phyloP scores from a whole-genome alignment of 2,113 vertebrate genomes.

The Rhipidura dahli region DNA sequence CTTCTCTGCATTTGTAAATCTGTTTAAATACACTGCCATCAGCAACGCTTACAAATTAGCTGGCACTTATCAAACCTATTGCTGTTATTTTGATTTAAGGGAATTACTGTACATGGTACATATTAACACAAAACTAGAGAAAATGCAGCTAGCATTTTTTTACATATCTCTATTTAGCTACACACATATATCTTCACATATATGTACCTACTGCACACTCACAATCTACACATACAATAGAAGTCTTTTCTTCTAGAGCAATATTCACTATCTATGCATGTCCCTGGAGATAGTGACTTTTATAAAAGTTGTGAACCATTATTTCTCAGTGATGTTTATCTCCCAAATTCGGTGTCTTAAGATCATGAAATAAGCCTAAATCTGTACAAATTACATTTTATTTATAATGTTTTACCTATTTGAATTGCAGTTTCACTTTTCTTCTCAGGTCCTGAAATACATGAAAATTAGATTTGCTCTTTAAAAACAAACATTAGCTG shows the following conservation, averaged over 20 bases:
- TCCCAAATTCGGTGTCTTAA: neutral
- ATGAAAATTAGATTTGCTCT: neutral
- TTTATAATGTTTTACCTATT: neutral
- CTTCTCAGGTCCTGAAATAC: neutral
- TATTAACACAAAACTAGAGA: neutral
- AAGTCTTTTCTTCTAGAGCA: neutral
- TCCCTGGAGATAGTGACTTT: neutral
- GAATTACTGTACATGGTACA: neutral
- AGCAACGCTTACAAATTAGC: neutral
- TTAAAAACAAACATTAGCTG: neutral
- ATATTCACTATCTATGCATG: no score
- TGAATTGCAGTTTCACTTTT: neutral
- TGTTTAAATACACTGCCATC: neutral
- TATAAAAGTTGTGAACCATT: neutral
- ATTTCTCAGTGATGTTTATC: neutral
- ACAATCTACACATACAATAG: neutral
- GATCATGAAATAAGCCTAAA: neutral
- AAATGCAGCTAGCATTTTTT: neutral
- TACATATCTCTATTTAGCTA: accelerated
- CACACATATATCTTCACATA: neutral
- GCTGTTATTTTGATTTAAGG: neutral
- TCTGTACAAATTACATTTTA: neutral
- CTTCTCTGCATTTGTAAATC: neutral
- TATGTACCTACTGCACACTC: neutral
- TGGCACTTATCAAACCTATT: neutral